Conservation (phyloP, 1,140 invertebrate genomes). For the Pygmarrhopalites habei region DNA sequence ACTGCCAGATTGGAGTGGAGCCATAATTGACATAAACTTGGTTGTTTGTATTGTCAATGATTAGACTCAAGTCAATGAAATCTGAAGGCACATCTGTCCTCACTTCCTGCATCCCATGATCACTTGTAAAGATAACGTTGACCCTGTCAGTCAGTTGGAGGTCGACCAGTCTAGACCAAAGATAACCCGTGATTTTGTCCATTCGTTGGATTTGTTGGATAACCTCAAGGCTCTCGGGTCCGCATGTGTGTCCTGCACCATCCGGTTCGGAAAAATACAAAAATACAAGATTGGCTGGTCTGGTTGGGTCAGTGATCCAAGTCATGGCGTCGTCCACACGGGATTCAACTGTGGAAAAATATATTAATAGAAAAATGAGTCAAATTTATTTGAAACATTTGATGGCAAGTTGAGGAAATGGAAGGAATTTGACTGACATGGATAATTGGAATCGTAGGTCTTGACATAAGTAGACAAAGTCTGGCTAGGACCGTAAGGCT, state of each 20-base stretch:
- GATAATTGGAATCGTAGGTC: conserved; percentile 45
- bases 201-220: conserved; percentile 49
- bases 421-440: no score
- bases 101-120: conserved; percentile 63
- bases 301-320: conserved; percentile 56
- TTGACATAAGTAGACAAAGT: not conserved
- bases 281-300: conserved; percentile 56
- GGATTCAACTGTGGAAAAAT: no score
- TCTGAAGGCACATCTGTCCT: conserved; percentile 44
- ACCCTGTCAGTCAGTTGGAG: conserved; percentile 50
- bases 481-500: conserved; percentile 24
- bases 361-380: no score
- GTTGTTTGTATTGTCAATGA: not conserved
- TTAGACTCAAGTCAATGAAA: not conserved
- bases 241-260: conserved; percentile 46
- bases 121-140: conserved; percentile 63
- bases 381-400: no score
- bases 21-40: conserved; percentile 41
- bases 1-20: conserved; percentile 48
- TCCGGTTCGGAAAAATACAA: conserved; percentile 70
- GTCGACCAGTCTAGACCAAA: conserved; percentile 50
- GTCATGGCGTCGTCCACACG: conserved; percentile 55
- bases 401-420: no score
- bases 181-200: conserved; percentile 53
- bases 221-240: conserved; percentile 46